Evolutionary conservation across 1,140 invertebrate genomes (phyloP), one percentile per base, ranked within the genome.

Genomic region (Caenorhabditis inopinata): DNA sequence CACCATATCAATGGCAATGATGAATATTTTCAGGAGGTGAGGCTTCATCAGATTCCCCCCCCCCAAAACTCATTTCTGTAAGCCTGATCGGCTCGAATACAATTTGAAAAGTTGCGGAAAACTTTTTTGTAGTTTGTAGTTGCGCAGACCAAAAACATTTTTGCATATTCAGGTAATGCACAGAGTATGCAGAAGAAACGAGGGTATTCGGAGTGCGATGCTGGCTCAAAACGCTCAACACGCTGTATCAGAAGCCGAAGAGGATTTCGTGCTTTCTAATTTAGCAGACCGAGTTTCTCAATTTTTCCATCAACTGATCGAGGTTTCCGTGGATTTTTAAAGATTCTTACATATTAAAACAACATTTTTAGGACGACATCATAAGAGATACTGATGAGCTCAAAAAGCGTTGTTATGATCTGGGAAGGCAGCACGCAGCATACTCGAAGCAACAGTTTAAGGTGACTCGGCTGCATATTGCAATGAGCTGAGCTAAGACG

Each of bases 401-500:
- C 5, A 68, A 68, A 16, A 68, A 68, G 18, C 9, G 32, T 21
- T 68, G 58, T 18, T 68, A 68, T 38, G 58, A 68, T 12, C 27
- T 68, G n/a, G 58, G 58, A 38, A 11, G 58, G 2, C 58, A 68
- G 23, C 58, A 68, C 9, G n/a, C 58, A 1, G 29, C 58, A 18
- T 68, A 68, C 32, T 68, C 58, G 32, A 68, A 68, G 32, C 27
- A 68, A 38, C 58, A 68, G 2, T 68, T 68, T 25, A 68, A 68
- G 58, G 58, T 68, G n/a, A 11, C 12, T 42, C 14, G 38, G 38
- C 5, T 7, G 14, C 5, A 42, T 7, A 42, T 42, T 42, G 6
- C 38, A 42, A 42, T 7, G 14, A 42, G 14, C 6, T 7, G 23
- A 9, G 35, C 9, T 32, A 5, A 12, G 14, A 53, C 11, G n/a